Evolutionary conservation across 2,888 invertebrate species (phyloP), one percentile per base, ranked within the genome.

Genomic region (Dioctria linearis): DNA sequence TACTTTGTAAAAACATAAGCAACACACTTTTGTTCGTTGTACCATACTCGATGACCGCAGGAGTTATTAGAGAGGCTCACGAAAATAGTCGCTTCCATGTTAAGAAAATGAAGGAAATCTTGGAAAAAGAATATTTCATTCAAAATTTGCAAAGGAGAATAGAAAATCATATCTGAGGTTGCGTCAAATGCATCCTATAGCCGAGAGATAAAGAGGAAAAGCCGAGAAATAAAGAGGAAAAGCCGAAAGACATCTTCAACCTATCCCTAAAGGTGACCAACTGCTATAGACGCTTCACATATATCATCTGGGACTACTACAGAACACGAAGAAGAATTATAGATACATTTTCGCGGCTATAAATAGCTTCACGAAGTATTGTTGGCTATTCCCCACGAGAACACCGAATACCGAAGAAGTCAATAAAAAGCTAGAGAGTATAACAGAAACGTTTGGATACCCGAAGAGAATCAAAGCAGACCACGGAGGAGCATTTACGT

Each of bases 211-310:
- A 71, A 80, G 54, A 4, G 87, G 87, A 3, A 87, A 85, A 79
- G 81, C 85, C 8, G 87, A 88, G 80, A 73, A 84, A 85, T 43
- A 87, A 71, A 80, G 54, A 4, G 87, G 87, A 3, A 87, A 85
- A 79, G 81, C 85, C 8, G 87, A 88, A 25, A 1, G 25, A 1
- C 25, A 25, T 25, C 25, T 25, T 25, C 1, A 25, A 25, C 25
- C 25, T 0, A 25, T 2, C 25, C 25, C 25, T 25, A 25, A 25
- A 67, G 87, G 83, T 5, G 84, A 83, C 0, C 65, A 71, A 2
- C 87, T 87, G 3, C 79, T 87, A 6, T 78, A 85, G 5, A 86
- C 85, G 0, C 85, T 84, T 6, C 86, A 87, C 65, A 59, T 86
- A 5, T 87, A 87, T 63, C 88, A 88, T 59, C 51, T 88, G 2